These are phyloP conservation scores for Heptranchias perlo DNA, from an alignment of 2,113 vertebrate genomes.

Conservation along the genomic window DNA sequence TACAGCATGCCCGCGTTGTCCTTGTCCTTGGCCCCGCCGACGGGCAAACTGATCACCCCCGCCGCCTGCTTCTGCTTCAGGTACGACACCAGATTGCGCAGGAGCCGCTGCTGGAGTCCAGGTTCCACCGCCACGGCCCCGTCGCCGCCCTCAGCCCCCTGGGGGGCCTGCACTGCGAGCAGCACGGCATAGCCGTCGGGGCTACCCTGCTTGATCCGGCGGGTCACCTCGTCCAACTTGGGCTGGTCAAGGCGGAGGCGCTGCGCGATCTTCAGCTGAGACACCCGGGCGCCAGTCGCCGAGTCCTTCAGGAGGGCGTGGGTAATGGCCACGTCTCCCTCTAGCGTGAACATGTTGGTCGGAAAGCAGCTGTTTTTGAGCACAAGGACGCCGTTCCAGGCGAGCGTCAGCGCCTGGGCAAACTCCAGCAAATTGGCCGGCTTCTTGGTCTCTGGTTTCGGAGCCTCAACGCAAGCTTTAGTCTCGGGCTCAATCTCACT, in stretches of 20 bases:
- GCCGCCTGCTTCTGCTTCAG: constrained; percentile 98
- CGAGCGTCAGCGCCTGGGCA: constrained; percentile 74
- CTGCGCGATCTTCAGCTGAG: constrained; percentile 95
- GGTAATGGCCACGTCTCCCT: constrained; percentile 80
- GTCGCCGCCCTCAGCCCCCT: constrained; percentile 58
- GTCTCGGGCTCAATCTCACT: constrained; percentile 59
- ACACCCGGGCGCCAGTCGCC: constrained; percentile 61
- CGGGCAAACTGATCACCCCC: constrained; percentile 88
- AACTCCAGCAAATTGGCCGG: constrained; percentile 77
- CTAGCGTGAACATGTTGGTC: constrained; percentile 86
- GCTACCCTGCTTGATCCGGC: constrained; percentile 83
- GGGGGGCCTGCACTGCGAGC: constrained; percentile 78
- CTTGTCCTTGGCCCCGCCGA: constrained; percentile 78
- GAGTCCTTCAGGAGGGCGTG: constrained; percentile 71
- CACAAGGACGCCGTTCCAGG: constrained; percentile 88
- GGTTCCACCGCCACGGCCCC: constrained; percentile 65
- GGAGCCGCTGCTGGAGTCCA: constrained; percentile 86
- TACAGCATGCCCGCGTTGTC: constrained; percentile 88
- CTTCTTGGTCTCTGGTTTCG: constrained; percentile 63
- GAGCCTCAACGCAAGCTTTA: constrained; percentile 53
- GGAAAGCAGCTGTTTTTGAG: constrained; percentile 98
- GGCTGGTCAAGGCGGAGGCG: constrained; percentile 91
- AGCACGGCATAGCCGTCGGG: constrained; percentile 85
- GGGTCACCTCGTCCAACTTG: constrained; percentile 89
- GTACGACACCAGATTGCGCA: constrained; percentile 96